A percentile compares a stretch with the other conserved stretches of the same genome.
Evolutionary conservation across 2,888 invertebrate species (phyloP).

Genomic region (Graphium colonna): DNA sequence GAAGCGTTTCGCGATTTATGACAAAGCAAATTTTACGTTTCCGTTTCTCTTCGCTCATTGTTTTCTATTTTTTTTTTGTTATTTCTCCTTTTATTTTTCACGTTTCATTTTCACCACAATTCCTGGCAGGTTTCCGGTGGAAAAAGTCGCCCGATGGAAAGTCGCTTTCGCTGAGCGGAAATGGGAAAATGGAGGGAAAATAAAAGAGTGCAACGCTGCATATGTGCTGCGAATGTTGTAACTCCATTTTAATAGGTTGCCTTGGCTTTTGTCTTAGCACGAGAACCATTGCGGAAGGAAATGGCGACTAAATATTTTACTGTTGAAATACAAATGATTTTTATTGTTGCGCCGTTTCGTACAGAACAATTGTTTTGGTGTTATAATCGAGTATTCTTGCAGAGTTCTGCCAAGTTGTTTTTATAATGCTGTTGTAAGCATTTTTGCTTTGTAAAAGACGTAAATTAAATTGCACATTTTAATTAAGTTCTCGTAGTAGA

Average conservation of each 20-base stretch:
- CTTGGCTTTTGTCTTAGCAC: slow-evolving; percentile 27
- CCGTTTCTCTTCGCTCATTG: slow-evolving; percentile 69
- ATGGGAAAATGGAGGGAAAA: slow-evolving; percentile 68
- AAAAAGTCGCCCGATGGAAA: slow-evolving; percentile 68
- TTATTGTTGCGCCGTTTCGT: background rate
- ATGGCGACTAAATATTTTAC: slow-evolving; percentile 1
- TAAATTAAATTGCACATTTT: no score
- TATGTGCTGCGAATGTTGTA: slow-evolving; percentile 58
- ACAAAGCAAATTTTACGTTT: slow-evolving; percentile 76
- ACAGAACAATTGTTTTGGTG: background rate
- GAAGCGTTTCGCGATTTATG: slow-evolving; percentile 76
- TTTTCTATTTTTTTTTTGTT: slow-evolving; percentile 57
- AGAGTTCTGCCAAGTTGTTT: no score
- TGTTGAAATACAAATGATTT: background rate
- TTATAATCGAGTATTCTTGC: background rate
- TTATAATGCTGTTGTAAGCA: no score
- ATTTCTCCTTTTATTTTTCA: no score
- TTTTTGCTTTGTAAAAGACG: no score
- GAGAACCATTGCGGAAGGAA: slow-evolving; percentile 4
- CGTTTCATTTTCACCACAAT: slow-evolving; percentile 54
- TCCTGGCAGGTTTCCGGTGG: slow-evolving; percentile 63
- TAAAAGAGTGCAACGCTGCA: slow-evolving; percentile 49
- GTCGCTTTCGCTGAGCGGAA: slow-evolving; percentile 72
- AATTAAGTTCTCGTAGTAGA: no score
- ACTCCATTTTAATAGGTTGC: slow-evolving; percentile 52